Evolutionary conservation across 1,140 invertebrate species (phyloP).

Genomic region (Ceratoteleas bidentatus): DNA sequence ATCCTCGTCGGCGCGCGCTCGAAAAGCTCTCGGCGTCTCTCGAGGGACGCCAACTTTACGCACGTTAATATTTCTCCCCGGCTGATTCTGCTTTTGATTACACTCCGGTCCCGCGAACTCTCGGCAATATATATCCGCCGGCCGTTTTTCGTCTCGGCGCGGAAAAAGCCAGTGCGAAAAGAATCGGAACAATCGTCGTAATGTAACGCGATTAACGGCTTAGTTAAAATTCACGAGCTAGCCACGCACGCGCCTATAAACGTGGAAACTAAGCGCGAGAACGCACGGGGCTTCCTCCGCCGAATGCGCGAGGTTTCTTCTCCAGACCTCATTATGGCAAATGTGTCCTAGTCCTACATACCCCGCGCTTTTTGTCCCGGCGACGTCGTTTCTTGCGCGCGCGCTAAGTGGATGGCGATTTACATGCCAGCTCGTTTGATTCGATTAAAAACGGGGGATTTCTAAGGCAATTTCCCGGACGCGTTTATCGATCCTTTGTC

Average conservation of each 20-base stretch:
- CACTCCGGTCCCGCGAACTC: conserved; percentile 12
- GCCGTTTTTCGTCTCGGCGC: neutral
- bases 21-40: conserved; percentile 6
- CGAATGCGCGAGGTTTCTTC: conserved; percentile 62
- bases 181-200: conserved; percentile 2
- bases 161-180: neutral
- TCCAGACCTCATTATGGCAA: conserved; percentile 54
- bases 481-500: neutral
- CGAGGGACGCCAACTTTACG: conserved; percentile 10
- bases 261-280: conserved; percentile 63
- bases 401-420: conserved; percentile 1
- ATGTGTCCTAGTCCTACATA: conserved; percentile 56
- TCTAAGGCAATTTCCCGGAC: neutral
- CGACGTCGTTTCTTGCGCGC: neutral
- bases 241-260: conserved; percentile 36
- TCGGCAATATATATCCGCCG: neutral
- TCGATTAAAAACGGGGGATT: neutral
- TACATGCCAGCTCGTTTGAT: conserved; percentile 2
- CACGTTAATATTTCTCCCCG: conserved; percentile 24
- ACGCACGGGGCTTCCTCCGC: conserved; percentile 54
- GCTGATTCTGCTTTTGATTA: conserved; percentile 33
- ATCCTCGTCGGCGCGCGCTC: conserved; percentile 17
- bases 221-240: conserved; percentile 55
- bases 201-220: conserved; percentile 44
- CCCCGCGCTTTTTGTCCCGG: conserved; percentile 13